Base-by-base conservation (phyloP, 92 coral and sea anemone species). In the Phymanthus crucifer region DNA sequence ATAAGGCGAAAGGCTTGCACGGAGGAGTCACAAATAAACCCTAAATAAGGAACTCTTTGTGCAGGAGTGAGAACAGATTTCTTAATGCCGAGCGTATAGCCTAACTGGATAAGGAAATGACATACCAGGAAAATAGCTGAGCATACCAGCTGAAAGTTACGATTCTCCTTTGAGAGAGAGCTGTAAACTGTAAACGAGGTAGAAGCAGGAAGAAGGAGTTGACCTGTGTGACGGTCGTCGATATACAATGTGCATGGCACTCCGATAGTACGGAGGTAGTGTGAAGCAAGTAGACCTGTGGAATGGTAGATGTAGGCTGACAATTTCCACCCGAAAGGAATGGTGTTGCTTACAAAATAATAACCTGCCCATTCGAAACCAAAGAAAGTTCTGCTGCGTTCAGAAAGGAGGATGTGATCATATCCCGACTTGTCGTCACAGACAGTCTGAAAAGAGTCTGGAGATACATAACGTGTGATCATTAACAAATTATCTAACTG, bases 171-270 rank as follows among this genome's bases (percentile, higher is more conserved):
- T 64, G 77, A 9, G 11, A 34, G 45, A 3, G 23, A 33, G 9
- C 19, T 6, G 61, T 70, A 76, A 32, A 52, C 37, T 69, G 26
- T 56, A 29, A 9, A 17, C 40, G 8, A 36, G 24, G 67, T 35
- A 5, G 32, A 17, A 29, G 32, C 45, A 11, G n/a, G 40, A 27
- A 69, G 2, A 1, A 18, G 66, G 38, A 66, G 67, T 29, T 79
- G 47, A 12, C 83, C 83, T n/a, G 11, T 37, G 33, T 68, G 76
- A 0, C 83, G 67, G 68, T 79, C 83, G 33, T 79, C 83, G 2
- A 84, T 71, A 35, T 84, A 78, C 14, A 78, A 24, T 34, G 72
- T 32, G 56, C 88, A 84, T 0, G 76, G 83, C 3, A 79, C 47
- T 32, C 76, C 66, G 1, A 69, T 19, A 45, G 76, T 8, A 0